Conservation (phyloP, 64 coral and sea anemone species). For the Dendronephthya gigantea region DNA sequence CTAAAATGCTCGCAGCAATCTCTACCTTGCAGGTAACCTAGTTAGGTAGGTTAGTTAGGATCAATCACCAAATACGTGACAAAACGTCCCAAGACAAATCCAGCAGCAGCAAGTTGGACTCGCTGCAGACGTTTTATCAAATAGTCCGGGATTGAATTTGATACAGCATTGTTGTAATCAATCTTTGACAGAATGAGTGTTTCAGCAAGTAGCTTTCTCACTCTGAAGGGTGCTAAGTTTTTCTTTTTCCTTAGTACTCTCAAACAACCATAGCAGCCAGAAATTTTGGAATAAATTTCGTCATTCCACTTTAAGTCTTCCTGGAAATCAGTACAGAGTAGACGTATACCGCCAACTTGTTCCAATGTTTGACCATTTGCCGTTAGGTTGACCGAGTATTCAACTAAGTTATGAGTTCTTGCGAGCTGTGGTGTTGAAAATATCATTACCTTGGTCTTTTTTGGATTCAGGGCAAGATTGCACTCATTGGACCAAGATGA, state of each 20-base stretch:
- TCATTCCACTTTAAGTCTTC: conserved; percentile 16
- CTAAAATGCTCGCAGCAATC: background rate
- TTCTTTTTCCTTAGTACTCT: conserved; percentile 22
- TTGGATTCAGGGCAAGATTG: conserved; percentile 17
- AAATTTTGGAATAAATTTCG: conserved; percentile 15
- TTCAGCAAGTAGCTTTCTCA: conserved; percentile 30
- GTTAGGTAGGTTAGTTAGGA: background rate
- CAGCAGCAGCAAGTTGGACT: conserved; percentile 17
- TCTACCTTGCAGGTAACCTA: background rate
- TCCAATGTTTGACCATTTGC: conserved; percentile 25
- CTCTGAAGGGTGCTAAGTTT: conserved; percentile 19
- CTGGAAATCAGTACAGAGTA: conserved; percentile 8
- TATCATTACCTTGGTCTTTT: conserved; percentile 23
- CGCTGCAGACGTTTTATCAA: conserved; percentile 22
- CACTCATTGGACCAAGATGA: conserved; percentile 23
- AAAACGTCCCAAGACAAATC: conserved; percentile 22
- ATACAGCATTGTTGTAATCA: conserved; percentile 18
- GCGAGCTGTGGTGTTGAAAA: conserved; percentile 33
- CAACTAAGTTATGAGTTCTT: conserved; percentile 20
- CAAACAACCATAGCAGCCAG: background rate
- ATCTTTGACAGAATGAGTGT: conserved; percentile 19
- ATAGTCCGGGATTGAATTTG: background rate
- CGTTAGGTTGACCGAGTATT: conserved; percentile 7
- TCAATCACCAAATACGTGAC: too few species aligned
- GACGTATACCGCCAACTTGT: background rate